Conservation (phyloP, 2,888 invertebrate genomes). For the Acleris emargana region DNA sequence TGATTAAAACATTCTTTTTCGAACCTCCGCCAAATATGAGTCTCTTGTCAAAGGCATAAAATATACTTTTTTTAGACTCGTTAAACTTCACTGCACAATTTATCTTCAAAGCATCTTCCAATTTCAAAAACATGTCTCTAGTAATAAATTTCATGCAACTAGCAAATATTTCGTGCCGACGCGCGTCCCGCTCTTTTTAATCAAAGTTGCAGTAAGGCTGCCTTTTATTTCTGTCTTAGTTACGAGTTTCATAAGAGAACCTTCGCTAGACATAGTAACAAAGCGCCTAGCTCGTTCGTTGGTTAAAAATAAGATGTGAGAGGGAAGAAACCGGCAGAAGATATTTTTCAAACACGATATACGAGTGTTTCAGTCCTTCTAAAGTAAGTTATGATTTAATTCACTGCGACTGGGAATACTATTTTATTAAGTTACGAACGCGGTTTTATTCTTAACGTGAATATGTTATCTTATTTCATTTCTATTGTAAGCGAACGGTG, state of each 20-base stretch:
- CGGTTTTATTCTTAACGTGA: slow-evolving; percentile 15
- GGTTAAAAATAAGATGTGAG: slow-evolving; percentile 50
- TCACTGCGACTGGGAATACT: slow-evolving; percentile 27
- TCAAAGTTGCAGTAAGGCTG: slow-evolving; percentile 61
- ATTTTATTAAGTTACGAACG: slow-evolving; percentile 33
- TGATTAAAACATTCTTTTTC: slow-evolving; percentile 4
- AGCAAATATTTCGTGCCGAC: slow-evolving; percentile 47
- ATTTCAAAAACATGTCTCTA: slow-evolving; percentile 25
- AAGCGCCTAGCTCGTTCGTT: slow-evolving; percentile 51
- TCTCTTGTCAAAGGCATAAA: neutral
- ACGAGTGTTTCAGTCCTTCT: slow-evolving; percentile 24
- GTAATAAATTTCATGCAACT: slow-evolving; percentile 51
- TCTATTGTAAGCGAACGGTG: slow-evolving; percentile 26
- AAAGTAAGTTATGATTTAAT: slow-evolving; percentile 36
- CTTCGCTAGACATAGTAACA: slow-evolving; percentile 56
- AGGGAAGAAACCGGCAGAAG: slow-evolving; percentile 35
- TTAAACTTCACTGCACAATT: slow-evolving; percentile 2
- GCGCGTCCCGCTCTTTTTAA: slow-evolving; percentile 54
- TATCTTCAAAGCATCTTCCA: slow-evolving; percentile 6
- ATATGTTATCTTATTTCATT: slow-evolving; percentile 29
- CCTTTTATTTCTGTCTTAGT: slow-evolving; percentile 55
- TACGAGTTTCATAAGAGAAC: slow-evolving; percentile 56
- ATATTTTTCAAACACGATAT: slow-evolving; percentile 30
- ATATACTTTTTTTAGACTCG: neutral
- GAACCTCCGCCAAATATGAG: neutral